phyloP scores from a whole-genome alignment of 2,888 invertebrate genomes.

The Tetranychus truncatus region DNA sequence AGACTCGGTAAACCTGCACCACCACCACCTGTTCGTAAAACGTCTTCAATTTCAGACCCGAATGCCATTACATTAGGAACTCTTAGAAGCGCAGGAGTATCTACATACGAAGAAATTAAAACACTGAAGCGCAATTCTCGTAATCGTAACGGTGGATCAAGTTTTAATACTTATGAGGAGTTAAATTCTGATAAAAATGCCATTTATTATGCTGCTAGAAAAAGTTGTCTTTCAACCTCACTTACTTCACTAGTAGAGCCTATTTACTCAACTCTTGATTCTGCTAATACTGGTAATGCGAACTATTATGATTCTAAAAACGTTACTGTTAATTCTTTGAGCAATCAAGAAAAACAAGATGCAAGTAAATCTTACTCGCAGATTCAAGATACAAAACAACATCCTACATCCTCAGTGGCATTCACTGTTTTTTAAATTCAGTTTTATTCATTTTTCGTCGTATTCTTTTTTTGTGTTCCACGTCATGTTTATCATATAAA shows the following conservation, averaged over 20 bases:
- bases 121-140: conserved; percentile 14
- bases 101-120: conserved; percentile 17
- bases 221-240: neutral
- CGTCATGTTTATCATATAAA: too few species aligned
- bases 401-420: neutral
- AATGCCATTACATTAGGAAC: conserved; percentile 23
- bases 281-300: neutral
- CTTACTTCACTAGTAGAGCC: conserved; percentile 6
- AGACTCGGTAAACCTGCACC: conserved; percentile 29
- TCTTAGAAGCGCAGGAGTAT: conserved; percentile 16
- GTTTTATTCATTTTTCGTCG: too few species aligned
- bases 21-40: conserved; percentile 33
- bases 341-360: neutral
- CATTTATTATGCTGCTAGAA: neutral
- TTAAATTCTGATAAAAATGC: neutral
- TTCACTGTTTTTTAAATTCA: too few species aligned
- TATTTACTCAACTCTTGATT: conserved; percentile 10
- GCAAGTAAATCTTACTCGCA: neutral
- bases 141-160: neutral
- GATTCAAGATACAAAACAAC: neutral
- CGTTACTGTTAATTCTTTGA: neutral
- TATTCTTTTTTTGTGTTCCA: too few species aligned
- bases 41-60: conserved; percentile 30
- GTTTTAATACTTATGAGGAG: neutral
- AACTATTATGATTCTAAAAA: neutral